These are phyloP conservation scores for Halcyon leucocephala DNA, from an alignment of 2,797 vertebrate species.

Conservation along the genomic window DNA sequence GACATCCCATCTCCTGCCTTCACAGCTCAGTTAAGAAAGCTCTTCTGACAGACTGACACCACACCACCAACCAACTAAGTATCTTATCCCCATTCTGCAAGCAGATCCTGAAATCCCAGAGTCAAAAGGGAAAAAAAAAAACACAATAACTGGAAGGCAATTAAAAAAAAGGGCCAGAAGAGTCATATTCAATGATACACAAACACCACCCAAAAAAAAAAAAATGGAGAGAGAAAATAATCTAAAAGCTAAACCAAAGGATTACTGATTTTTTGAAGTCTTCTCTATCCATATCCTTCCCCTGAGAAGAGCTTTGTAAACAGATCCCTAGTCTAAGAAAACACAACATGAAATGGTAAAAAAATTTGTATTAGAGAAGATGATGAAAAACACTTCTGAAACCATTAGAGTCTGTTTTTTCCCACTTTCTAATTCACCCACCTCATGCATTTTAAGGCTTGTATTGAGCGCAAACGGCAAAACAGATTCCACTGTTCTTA, in stretches of 20 bases:
- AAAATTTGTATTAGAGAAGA: background rate
- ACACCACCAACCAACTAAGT: background rate
- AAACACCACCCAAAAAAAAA: background rate
- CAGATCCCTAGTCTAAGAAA: background rate
- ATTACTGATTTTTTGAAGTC: background rate
- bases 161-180: background rate
- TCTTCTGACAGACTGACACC: background rate
- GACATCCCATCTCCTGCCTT: no score
- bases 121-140: background rate
- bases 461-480: background rate
- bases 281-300: background rate
- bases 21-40: background rate
- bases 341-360: background rate
- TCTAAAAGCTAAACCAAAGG: background rate
- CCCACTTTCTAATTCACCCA: background rate
- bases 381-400: background rate
- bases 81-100: background rate
- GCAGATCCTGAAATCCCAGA: background rate
- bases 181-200: background rate
- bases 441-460: background rate
- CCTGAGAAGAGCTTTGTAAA: background rate
- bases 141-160: background rate
- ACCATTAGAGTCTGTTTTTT: background rate
- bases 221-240: background rate
- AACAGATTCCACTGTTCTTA: background rate